These are phyloP conservation scores for Nylanderia fulva DNA, from an alignment of 1,140 invertebrate species.

Conservation along the genomic window DNA sequence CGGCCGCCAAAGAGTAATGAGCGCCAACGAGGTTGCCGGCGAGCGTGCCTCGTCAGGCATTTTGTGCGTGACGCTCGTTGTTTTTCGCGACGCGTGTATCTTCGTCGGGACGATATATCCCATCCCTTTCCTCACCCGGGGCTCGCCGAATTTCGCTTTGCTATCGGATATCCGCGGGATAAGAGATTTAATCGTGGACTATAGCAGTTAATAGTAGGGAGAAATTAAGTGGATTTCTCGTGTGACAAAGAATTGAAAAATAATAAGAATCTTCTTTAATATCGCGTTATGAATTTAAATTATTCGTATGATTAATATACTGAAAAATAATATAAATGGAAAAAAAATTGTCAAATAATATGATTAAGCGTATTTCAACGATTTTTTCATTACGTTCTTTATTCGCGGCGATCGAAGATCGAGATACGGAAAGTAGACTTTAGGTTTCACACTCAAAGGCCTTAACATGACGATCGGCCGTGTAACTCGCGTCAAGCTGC, in stretches of 20 bases:
- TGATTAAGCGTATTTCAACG: not conserved
- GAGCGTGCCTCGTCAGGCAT: slow-evolving; percentile 61
- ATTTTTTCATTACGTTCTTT: not conserved
- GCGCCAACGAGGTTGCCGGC: slow-evolving; percentile 64
- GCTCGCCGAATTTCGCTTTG: slow-evolving; percentile 9
- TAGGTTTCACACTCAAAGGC: not conserved
- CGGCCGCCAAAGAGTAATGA: slow-evolving; percentile 76
- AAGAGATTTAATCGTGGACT: not conserved
- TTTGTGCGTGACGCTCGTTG: slow-evolving; percentile 62
- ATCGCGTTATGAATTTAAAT: not conserved
- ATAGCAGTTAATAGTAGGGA: too few species aligned
- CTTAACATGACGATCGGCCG: slow-evolving; percentile 11
- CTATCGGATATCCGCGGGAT: not conserved
- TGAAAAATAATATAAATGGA: not conserved
- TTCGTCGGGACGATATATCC: slow-evolving; percentile 2
- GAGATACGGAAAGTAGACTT: slow-evolving; percentile 9
- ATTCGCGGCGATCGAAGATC: slow-evolving; percentile 1
- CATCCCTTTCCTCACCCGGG: not conserved
- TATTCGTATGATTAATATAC: not conserved
- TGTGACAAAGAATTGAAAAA: not conserved
- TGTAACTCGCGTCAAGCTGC: slow-evolving; percentile 13
- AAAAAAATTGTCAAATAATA: not conserved
- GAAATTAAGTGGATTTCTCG: not conserved
- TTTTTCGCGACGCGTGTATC: slow-evolving; percentile 14
- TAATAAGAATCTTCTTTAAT: not conserved